phyloP scores from a whole-genome alignment of 2,888 invertebrate species.

The Temnothorax unifasciatus region DNA sequence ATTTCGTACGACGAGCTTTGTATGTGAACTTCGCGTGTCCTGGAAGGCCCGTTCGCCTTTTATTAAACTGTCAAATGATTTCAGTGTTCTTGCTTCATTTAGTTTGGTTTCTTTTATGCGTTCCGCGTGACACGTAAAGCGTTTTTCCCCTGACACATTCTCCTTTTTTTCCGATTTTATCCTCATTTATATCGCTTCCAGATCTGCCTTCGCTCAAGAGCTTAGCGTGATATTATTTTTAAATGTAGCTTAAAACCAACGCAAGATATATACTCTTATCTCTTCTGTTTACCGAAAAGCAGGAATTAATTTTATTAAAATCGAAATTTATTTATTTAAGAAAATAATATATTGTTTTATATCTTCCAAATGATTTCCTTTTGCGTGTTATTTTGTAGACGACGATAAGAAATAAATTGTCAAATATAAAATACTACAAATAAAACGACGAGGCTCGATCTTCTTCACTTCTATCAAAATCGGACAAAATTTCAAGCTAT shows the following conservation, averaged over 20 bases:
- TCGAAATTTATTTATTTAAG: slow-evolving; percentile 37
- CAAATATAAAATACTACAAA: neutral
- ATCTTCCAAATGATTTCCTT: neutral
- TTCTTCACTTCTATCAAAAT: neutral
- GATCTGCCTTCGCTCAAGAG: slow-evolving; percentile 17
- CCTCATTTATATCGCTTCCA: slow-evolving; percentile 1
- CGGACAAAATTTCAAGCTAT: neutral
- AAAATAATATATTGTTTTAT: slow-evolving; percentile 27
- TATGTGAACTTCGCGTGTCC: slow-evolving; percentile 47
- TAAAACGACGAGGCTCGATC: neutral
- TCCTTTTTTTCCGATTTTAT: neutral
- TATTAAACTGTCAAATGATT: slow-evolving; percentile 66
- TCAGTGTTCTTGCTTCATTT: slow-evolving; percentile 53
- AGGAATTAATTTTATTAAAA: slow-evolving; percentile 13
- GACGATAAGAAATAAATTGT: slow-evolving; percentile 4
- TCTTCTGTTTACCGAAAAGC: neutral
- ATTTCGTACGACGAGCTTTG: slow-evolving; percentile 69
- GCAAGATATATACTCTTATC: neutral
- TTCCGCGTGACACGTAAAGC: neutral
- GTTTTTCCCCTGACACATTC: neutral
- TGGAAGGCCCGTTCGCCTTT: slow-evolving; percentile 47
- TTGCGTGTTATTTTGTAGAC: neutral
- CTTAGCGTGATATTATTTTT: slow-evolving; percentile 30
- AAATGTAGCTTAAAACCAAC: slow-evolving; percentile 2
- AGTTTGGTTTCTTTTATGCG: slow-evolving; percentile 27